Base-by-base conservation (phyloP, 2,888 invertebrate genomes). In the Cheilosia grossa region DNA sequence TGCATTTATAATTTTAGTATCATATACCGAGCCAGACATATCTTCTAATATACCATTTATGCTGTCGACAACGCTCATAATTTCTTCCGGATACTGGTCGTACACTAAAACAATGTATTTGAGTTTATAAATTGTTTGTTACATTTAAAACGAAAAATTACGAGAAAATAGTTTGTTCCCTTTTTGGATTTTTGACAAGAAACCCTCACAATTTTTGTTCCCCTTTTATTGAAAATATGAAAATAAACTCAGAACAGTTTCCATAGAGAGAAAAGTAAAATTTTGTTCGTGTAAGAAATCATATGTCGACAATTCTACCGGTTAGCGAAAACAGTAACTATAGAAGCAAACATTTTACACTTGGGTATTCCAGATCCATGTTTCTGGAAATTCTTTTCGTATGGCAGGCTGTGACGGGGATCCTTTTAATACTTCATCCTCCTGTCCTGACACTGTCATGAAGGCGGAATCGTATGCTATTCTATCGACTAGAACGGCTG, bases 381-480 rank as follows among this genome's bases (percentile, higher is more conserved):
- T 94, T 92, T 95, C 95, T 78, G 95, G 94, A 90, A 95, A 95
- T 90, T 93, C 91, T 91, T 93, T 93, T 90, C 95, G 92, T 82
- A 94, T 44, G 17, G n/a, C 4, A 53, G 69, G 63, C 24, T 58
- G 37, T 13, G 33, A 21, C 2, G 51, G 37, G 47, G 13, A 15
- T 42, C 27, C 30, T 13, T 37, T 37, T 13, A 37, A 37, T 37
- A 19, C 7, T 19, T 2, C 10, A 10, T 3, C 19, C 6, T 19
- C 17, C 0, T 17, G 10, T 5, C 42, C 17, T 9, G 30, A 5
- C 7, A 27, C 0, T 17, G 3, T 17, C 10, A 27, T 10, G 19
- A 27, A 27, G 27, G 15, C 5, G 1, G 2, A 27, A 24, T 61
- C 42, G n/a, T 7, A 30, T 63, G 59, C 67, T 51, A 37, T 15